phyloP scores from a whole-genome alignment of 2,888 invertebrate species.

The Tachina lurida region DNA sequence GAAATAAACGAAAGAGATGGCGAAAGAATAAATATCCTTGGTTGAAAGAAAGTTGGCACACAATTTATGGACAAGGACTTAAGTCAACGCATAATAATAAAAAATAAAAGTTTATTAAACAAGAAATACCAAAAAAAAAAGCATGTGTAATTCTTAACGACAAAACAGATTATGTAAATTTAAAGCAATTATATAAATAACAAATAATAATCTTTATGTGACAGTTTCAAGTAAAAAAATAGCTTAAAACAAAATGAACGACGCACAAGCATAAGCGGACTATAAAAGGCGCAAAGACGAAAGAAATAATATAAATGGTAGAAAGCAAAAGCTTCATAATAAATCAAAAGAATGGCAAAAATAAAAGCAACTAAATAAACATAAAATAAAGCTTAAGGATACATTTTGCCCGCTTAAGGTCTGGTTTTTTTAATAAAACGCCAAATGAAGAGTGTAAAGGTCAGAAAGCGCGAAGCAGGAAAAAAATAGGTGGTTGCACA shows the following conservation, averaged over 20 bases:
- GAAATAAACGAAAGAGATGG: neutral
- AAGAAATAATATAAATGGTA: neutral
- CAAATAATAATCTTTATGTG: slow-evolving; percentile 55
- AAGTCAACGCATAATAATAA: slow-evolving; percentile 1
- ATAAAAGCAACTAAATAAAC: slow-evolving; percentile 3
- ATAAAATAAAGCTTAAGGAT: slow-evolving; percentile 32
- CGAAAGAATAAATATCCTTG: neutral
- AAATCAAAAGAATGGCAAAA: slow-evolving; percentile 42
- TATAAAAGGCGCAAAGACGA: slow-evolving; percentile 2
- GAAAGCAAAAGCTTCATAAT: slow-evolving; percentile 32
- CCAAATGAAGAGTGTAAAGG: neutral
- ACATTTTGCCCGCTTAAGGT: slow-evolving; percentile 24
- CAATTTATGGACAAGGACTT: slow-evolving; percentile 35
- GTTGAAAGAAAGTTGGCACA: slow-evolving; percentile 1
- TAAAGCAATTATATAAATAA: slow-evolving; percentile 68
- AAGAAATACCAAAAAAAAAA: neutral
- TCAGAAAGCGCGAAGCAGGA: neutral
- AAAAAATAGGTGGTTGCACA: neutral
- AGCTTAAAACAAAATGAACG: neutral
- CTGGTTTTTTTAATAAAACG: slow-evolving; percentile 5
- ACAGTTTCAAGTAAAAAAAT: neutral
- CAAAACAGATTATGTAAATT: slow-evolving; percentile 61
- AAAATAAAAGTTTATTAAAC: slow-evolving; percentile 38
- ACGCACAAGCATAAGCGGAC: neutral
- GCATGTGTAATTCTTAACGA: slow-evolving; percentile 34